Evolutionary conservation across 1,140 invertebrate genomes (phyloP), one percentile per base, ranked within the genome.

Genomic region (Zaprionus camerounensis): DNA sequence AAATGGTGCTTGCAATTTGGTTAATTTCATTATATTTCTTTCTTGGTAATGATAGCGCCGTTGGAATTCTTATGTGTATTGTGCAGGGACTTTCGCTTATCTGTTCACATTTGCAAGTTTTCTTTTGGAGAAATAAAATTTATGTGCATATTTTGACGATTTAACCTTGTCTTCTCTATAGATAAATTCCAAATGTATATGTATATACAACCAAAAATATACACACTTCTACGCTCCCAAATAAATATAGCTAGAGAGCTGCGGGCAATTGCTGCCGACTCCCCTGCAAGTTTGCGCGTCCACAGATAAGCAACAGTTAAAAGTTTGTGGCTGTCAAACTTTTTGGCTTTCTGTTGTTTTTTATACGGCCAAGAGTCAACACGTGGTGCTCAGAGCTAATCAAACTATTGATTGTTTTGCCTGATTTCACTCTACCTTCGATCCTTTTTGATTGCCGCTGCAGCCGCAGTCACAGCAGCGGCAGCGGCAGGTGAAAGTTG

Each of bases 321-420:
- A 83, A 80, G 67, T 86, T 86, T 80, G 71, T 67, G 62, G 44
- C 51, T 67, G 57, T 68, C 74, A 55, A 76, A 67, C 55, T 82
- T 78, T 58, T 66, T 74, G 63, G 68, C 59, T 83, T 77, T 67
- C 57, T 59, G 55, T 28, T 64, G 71, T 46, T 72, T 46, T 46
- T 12, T 53, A 31, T 55, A 31, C 51, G 64, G 71, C 61, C 74
- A 73, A 62, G 77, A 75, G 84, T 84, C 78, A 87, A 84, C 85
- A 87, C 83, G 85, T 90, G 85, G 85, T 75, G 71, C 44, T 68
- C 68, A 71, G 75, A 81, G 78, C 85, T 87, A 87, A 87, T 87
- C 84, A 90, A 87, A 87, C 84, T 87, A 87, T 87, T 87, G 84
- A 87, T 87, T 88, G 84, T 87, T 46, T 87, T 84, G 81, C 76